Conservation (phyloP, 2,797 vertebrate genomes). For the Poeciliopsis paucimaculata region DNA sequence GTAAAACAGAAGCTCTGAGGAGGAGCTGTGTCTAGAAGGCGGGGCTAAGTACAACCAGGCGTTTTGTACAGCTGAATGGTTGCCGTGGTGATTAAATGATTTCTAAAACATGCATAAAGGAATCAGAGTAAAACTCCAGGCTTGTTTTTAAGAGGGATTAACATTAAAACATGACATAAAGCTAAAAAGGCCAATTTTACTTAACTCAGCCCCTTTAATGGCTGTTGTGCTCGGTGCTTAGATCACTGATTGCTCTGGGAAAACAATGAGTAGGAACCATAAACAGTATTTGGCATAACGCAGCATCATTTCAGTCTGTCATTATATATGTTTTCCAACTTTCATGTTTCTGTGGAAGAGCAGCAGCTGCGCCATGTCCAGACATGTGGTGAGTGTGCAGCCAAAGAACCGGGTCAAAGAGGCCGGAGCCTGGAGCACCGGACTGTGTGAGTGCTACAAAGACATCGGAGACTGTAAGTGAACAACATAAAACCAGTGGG, state of each 20-base stretch:
- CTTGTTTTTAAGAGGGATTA: no score
- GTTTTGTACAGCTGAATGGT: no score
- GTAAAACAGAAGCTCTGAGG: no score
- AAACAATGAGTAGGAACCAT: neutral
- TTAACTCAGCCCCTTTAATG: neutral
- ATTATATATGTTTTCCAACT: neutral
- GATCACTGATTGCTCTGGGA: neutral
- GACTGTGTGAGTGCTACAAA: conserved; percentile 80
- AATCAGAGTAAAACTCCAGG: no score
- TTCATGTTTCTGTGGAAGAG: neutral
- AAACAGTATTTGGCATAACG: neutral
- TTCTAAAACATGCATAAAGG: no score
- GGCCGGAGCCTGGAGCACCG: conserved; percentile 75
- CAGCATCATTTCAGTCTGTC: neutral
- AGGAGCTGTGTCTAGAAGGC: no score
- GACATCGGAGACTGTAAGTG: conserved; percentile 79
- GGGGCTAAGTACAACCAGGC: no score
- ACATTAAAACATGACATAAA: no score
- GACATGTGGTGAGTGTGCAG: conserved; percentile 60
- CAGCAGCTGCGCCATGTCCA: conserved; percentile 32
- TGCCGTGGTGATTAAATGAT: no score
- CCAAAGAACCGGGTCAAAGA: conserved; percentile 28
- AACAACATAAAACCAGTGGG: neutral
- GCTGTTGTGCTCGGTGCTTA: neutral
- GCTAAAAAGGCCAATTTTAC: no score